Evolutionary conservation across 2,888 invertebrate species (phyloP).

Genomic region (Acanthosoma haemorrhoidale): DNA sequence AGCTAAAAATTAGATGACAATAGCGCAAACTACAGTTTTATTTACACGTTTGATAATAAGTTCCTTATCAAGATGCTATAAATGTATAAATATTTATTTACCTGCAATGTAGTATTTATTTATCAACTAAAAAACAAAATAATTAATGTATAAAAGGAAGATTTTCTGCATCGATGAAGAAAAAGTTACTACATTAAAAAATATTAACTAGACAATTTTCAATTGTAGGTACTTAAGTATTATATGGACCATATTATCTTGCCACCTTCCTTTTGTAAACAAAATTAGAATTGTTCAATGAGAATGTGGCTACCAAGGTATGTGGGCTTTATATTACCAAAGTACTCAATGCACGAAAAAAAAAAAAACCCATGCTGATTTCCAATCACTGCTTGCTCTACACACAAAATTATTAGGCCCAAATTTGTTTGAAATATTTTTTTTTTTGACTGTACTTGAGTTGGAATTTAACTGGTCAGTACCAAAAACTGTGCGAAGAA

Average conservation of each 20-base stretch:
- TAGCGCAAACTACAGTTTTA: neutral
- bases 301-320: too few relatives aligned
- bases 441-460: too few relatives aligned
- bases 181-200: neutral
- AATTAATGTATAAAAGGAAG: slow-evolving; percentile 12
- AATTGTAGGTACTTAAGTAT: neutral
- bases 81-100: slow-evolving; percentile 14
- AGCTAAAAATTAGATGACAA: slow-evolving; percentile 1
- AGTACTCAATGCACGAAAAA: too few relatives aligned
- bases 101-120: too few relatives aligned
- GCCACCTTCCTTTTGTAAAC: too few relatives aligned
- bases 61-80: slow-evolving; percentile 9
- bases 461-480: too few relatives aligned
- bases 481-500: neutral
- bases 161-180: slow-evolving; percentile 8
- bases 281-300: too few relatives aligned
- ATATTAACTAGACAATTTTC: neutral
- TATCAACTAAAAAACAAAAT: slow-evolving; percentile 4
- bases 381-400: too few relatives aligned
- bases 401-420: slow-evolving; percentile 11
- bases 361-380: too few relatives aligned
- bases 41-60: slow-evolving; percentile 4
- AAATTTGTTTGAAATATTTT: neutral
- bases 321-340: too few relatives aligned
- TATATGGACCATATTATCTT: neutral